Percentiles rank a stretch among this genome's conserved stretches.
Evolutionary conservation across 2,113 vertebrate genomes (phyloP).

Genomic region (Halichoeres trimaculatus): DNA sequence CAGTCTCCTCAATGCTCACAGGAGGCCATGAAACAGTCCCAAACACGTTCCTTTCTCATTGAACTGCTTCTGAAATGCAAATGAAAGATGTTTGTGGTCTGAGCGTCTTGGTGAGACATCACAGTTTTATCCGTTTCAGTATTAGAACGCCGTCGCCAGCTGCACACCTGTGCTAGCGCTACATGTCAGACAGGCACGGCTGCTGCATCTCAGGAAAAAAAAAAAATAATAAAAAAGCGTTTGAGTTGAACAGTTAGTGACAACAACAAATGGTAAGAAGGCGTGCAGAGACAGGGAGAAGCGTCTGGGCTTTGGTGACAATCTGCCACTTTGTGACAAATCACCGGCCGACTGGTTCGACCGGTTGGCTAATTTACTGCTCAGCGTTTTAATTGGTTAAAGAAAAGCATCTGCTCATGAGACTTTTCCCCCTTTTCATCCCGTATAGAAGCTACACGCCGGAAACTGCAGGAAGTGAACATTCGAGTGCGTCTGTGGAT

Average conservation of each 20-base stretch:
- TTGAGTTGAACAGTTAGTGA: constrained; percentile 43
- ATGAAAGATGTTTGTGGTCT: constrained; percentile 20
- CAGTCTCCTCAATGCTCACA: not conserved
- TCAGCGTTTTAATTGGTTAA: constrained; percentile 58
- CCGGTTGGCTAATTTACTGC: constrained; percentile 42
- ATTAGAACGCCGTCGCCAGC: constrained; percentile 30
- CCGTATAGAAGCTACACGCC: constrained; percentile 15
- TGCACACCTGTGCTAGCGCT: constrained; percentile 59
- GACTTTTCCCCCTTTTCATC: constrained; percentile 7
- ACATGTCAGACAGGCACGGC: constrained; percentile 47
- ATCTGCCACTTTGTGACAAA: constrained; percentile 55
- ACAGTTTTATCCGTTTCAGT: constrained; percentile 54
- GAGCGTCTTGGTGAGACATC: constrained; percentile 44
- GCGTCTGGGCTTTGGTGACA: constrained; percentile 38
- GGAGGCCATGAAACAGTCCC: not conserved
- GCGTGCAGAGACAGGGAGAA: constrained; percentile 10
- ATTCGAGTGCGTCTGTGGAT: constrained; percentile 5
- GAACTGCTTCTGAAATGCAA: constrained; percentile 25
- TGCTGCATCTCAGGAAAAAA: too few relatives aligned
- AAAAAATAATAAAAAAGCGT: constrained; percentile 24
- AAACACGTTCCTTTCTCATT: not conserved
- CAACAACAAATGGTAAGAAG: constrained; percentile 54
- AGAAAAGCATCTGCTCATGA: constrained; percentile 47
- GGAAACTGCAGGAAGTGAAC: not conserved
- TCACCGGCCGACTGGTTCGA: constrained; percentile 17